phyloP scores from a whole-genome alignment of 2,113 vertebrate genomes.

The Ciconia boyciana region DNA sequence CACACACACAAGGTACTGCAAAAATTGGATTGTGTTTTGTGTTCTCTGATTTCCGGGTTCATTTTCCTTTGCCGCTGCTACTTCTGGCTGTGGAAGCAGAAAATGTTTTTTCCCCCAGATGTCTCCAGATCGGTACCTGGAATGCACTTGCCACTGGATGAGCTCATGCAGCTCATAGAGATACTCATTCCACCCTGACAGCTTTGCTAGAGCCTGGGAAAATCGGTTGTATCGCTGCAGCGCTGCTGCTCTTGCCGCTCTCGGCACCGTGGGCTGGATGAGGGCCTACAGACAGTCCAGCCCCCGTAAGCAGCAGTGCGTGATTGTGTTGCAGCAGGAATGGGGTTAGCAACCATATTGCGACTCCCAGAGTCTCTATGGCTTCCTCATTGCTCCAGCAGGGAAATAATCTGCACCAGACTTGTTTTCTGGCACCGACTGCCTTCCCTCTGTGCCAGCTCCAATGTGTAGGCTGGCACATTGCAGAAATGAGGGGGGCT shows the following conservation, averaged over 20 bases:
- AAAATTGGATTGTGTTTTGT: not conserved
- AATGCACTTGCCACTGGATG: not conserved
- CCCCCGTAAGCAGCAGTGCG: not conserved
- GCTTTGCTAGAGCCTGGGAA: not conserved
- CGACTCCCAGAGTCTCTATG: not conserved
- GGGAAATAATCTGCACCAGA: slow-evolving; percentile 49
- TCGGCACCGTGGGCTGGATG: not conserved
- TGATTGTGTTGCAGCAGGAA: not conserved
- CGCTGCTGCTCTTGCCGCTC: rapidly evolving
- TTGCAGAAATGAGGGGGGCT: not conserved
- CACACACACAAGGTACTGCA: not conserved
- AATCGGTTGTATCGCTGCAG: rapidly evolving
- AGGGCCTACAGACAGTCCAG: not conserved
- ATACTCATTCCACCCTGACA: rapidly evolving
- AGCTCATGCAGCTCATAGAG: not conserved
- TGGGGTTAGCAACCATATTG: slow-evolving; percentile 5
- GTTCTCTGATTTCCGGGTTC: not conserved
- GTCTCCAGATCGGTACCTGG: not conserved
- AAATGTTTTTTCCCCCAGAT: not conserved
- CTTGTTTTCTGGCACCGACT: slow-evolving; percentile 42
- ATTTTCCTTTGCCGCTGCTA: not conserved
- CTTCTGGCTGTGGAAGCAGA: not conserved
- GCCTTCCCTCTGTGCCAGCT: slow-evolving; percentile 20
- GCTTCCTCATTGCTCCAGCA: slow-evolving; percentile 23
- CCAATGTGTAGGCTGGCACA: slow-evolving; percentile 58